Evolutionary conservation across 1,140 invertebrate genomes (phyloP).

Genomic region (Apocrypta bakeri): DNA sequence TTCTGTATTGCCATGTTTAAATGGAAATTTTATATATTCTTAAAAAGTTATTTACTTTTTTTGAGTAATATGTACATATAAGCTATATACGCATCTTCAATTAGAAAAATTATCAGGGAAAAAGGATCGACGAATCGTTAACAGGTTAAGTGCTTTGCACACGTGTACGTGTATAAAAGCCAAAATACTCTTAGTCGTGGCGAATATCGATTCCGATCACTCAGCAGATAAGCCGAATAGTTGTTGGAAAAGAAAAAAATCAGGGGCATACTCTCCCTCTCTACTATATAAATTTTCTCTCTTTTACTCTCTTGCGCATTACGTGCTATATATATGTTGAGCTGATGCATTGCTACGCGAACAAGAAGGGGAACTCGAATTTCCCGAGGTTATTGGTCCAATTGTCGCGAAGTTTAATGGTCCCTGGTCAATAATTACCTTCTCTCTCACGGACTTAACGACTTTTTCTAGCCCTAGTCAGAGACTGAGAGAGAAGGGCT

Average conservation of each 20-base stretch:
- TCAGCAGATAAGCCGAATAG: background rate
- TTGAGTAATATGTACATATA: too few relatives aligned
- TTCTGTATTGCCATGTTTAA: too few relatives aligned
- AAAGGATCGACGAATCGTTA: background rate
- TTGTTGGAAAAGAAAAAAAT: background rate
- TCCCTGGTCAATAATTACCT: slow-evolving; percentile 11
- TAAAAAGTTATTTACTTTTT: too few relatives aligned
- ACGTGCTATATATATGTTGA: background rate
- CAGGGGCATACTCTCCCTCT: background rate
- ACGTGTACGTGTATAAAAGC: background rate
- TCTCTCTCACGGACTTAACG: background rate
- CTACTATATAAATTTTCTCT: too few relatives aligned
- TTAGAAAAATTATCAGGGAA: too few relatives aligned
- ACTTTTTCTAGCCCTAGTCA: background rate
- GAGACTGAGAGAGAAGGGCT: background rate
- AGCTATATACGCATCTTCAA: background rate
- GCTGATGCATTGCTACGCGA: background rate
- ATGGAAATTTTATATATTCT: too few relatives aligned
- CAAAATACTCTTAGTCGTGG: background rate
- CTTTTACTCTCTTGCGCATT: background rate
- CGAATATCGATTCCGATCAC: background rate
- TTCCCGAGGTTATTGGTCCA: background rate
- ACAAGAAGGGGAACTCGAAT: background rate
- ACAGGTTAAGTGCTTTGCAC: background rate
- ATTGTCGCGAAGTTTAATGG: background rate